Base-by-base conservation (phyloP, 2,113 vertebrate genomes). In the Protomyctophum bolini region DNA sequence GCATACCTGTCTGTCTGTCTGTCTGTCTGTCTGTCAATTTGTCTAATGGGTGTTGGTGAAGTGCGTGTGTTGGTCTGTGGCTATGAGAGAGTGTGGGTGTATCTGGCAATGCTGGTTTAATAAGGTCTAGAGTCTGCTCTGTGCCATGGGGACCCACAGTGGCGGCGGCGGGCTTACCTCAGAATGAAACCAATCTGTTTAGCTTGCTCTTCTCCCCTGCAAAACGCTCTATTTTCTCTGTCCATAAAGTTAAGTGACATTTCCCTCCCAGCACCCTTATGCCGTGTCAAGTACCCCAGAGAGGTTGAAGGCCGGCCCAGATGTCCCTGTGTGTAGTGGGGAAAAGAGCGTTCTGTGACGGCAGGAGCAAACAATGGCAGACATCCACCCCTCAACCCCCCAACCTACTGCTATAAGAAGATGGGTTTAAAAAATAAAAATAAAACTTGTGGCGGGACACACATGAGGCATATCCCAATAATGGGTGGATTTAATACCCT, bases 181-280 rank as follows among this genome's bases (percentile, higher is more conserved):
- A 86, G 87, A 91, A 89, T 91, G 83, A 92, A 92, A 90, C 90
- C 92, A 92, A 92, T 93, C 90, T 93, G 91, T 90, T 90, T 84
- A 88, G 87, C 80, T 82, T 79, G 81, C 84, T 89, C 83, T 76
- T 81, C 83, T 91, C 87, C 85, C 83, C 86, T 84, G 69, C 81
- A 89, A 87, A 88, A 82, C n/a, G 81, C 84, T 87, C 80, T 69
- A 74, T 92, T 88, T 92, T 86, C 66, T 82, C 83, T 85, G 86
- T 85, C 83, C 87, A 83, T 83, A 87, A 91, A 92, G 86, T 84
- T 84, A 88, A 91, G 86, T 92, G 91, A 91, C 88, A 92, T 92
- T 92, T 90, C 86, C 85, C 84, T 86, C 79, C 63, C 56, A 15
- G 71, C 69, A 72, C 75, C 82, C 84, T 88, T 49, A 60, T 80